Percentiles rank a stretch among this genome's conserved stretches.
Evolutionary conservation across 2,888 invertebrate species (phyloP).

Genomic region (Fragum fragum): DNA sequence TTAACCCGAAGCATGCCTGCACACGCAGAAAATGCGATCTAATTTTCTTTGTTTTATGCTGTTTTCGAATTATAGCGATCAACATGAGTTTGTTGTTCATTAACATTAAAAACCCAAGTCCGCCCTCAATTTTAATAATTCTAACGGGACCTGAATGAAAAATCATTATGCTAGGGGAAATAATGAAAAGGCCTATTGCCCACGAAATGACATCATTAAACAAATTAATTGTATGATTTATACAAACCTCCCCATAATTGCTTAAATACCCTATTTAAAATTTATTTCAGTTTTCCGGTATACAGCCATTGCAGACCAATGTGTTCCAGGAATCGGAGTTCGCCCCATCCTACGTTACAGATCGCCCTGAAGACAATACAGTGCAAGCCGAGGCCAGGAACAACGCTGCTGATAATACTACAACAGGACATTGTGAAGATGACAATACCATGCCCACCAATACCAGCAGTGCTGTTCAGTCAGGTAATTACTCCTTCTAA

Average conservation of each 20-base stretch:
- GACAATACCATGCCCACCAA: neutral
- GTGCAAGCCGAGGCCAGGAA: neutral
- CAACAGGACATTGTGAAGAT: constrained; percentile 3
- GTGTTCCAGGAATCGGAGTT: constrained; percentile 42
- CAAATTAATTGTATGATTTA: constrained; percentile 1
- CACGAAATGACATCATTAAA: neutral
- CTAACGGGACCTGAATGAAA: too few species aligned
- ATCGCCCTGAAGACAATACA: constrained; percentile 28
- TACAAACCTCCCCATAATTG: neutral
- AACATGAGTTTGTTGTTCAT: too few species aligned
- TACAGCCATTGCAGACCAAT: constrained; percentile 33
- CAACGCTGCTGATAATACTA: neutral
- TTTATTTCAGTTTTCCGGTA: constrained; percentile 40
- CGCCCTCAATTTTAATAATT: too few species aligned
- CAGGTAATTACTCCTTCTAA: neutral
- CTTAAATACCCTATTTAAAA: neutral
- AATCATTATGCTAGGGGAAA: neutral
- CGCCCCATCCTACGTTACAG: constrained; percentile 40
- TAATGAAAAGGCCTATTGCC: neutral
- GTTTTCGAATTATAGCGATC: too few species aligned
- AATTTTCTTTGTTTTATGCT: too few species aligned
- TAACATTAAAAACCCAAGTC: too few species aligned
- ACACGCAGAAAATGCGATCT: too few species aligned
- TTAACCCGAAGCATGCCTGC: too few species aligned
- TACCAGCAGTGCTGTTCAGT: constrained; percentile 1